A percentile compares a stretch with the other conserved stretches of the same genome.
Conservation (phyloP, 2,113 vertebrate species). For the Mesocricetus auratus region DNA sequence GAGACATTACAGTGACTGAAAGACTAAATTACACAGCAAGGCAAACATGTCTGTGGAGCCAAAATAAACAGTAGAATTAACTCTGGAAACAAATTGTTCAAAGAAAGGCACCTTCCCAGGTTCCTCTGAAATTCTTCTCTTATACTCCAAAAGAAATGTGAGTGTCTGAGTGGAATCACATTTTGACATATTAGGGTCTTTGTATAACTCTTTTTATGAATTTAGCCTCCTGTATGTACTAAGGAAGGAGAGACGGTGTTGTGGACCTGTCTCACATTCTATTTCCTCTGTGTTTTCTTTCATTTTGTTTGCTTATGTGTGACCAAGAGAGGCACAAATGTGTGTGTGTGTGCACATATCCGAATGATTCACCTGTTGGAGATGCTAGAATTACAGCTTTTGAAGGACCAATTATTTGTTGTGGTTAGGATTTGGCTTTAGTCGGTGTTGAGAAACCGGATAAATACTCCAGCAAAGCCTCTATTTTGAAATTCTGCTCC, state of each 20-base stretch:
- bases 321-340: not conserved
- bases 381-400: conserved; percentile 50
- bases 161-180: not conserved
- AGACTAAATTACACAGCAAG: not conserved
- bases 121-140: conserved; percentile 1
- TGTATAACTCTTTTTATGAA: not conserved
- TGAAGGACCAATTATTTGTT: conserved; percentile 67
- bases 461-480: conserved; percentile 63
- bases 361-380: conserved; percentile 66
- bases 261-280: conserved; percentile 31
- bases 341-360: conserved; percentile 32
- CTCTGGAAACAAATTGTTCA: not conserved
- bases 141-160: not conserved
- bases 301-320: not conserved
- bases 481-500: conserved; percentile 36
- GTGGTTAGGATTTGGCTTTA: conserved; percentile 67
- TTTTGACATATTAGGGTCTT: not conserved
- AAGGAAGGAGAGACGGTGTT: not conserved
- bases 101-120: not conserved
- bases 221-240: conserved; percentile 3
- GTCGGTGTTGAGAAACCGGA: conserved; percentile 66
- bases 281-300: conserved; percentile 31
- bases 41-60: not conserved
- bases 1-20: not conserved
- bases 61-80: not conserved